These are phyloP conservation scores for Apostichopus leukothele DNA, from an alignment of 53 echinoderm and acorn worm species.

Conservation along the genomic window DNA sequence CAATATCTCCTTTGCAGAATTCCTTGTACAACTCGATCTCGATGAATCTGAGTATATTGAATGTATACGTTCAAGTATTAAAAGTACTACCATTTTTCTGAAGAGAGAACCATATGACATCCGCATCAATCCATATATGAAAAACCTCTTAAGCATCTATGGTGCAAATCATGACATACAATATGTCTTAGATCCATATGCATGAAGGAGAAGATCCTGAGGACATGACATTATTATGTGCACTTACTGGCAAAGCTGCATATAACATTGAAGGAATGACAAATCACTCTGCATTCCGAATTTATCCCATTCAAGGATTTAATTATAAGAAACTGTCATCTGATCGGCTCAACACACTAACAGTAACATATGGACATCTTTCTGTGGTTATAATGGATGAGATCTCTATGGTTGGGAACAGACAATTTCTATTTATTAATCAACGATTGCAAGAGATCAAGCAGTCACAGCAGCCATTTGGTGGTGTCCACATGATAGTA, in stretches of 20 bases:
- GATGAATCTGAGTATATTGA: slow-evolving; percentile 37
- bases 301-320: slow-evolving; percentile 37
- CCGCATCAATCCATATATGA: slow-evolving; percentile 55
- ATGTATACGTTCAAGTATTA: not conserved
- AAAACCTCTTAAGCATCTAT: slow-evolving; percentile 38
- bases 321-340: slow-evolving; percentile 48
- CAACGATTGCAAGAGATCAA: slow-evolving; percentile 20
- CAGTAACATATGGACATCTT: slow-evolving; percentile 25
- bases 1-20: slow-evolving; percentile 17
- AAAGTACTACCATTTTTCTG: slow-evolving; percentile 26
- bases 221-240: not conserved
- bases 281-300: not conserved
- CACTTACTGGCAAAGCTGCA: not conserved
- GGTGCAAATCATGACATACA: slow-evolving; percentile 56
- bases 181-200: slow-evolving; percentile 43
- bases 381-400: slow-evolving; percentile 56
- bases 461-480: slow-evolving; percentile 26
- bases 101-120: slow-evolving; percentile 39
- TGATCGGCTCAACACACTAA: slow-evolving; percentile 45
- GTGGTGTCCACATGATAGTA: slow-evolving; percentile 32
- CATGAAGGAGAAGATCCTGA: slow-evolving; percentile 3
- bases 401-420: slow-evolving; percentile 52
- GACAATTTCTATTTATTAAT: slow-evolving; percentile 39
- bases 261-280: not conserved
- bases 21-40: slow-evolving; percentile 4